These are phyloP conservation scores for Pterocles gutturalis DNA, from an alignment of 2,113 vertebrate genomes.

Conservation along the genomic window DNA sequence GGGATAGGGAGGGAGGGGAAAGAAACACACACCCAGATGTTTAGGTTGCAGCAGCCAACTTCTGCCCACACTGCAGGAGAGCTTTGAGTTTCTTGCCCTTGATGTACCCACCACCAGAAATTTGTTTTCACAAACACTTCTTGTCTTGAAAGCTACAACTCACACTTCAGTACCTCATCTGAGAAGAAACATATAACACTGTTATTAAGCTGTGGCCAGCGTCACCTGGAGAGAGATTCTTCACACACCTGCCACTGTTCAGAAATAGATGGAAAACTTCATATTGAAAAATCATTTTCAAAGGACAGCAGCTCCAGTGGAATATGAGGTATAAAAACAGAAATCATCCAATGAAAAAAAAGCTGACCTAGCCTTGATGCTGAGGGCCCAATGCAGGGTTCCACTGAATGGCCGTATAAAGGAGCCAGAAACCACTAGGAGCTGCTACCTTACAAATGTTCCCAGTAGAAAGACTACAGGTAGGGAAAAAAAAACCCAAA, in stretches of 20 bases:
- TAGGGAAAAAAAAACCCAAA: neutral
- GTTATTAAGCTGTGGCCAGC: conserved; percentile 43
- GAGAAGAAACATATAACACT: conserved; percentile 17
- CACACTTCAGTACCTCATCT: conserved; percentile 3
- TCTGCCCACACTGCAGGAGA: neutral
- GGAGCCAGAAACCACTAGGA: neutral
- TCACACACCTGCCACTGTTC: neutral
- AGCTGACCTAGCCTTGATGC: neutral
- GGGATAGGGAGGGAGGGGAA: neutral
- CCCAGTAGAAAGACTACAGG: neutral
- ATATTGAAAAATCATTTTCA: neutral
- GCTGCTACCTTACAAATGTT: neutral
- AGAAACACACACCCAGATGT: neutral
- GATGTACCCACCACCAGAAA: conserved; percentile 19
- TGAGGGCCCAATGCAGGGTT: neutral
- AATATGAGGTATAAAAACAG: neutral
- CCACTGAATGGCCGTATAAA: neutral
- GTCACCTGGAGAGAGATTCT: conserved; percentile 37
- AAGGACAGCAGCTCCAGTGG: neutral
- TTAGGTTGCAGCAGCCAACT: conserved; percentile 23
- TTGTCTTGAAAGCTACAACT: conserved; percentile 31
- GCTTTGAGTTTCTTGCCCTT: conserved; percentile 37
- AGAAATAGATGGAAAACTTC: conserved; percentile 14
- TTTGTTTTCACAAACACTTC: conserved; percentile 43
- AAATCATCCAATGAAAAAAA: neutral